Base-by-base conservation (phyloP, 2,113 vertebrate species). In the Tiliqua scincoides region DNA sequence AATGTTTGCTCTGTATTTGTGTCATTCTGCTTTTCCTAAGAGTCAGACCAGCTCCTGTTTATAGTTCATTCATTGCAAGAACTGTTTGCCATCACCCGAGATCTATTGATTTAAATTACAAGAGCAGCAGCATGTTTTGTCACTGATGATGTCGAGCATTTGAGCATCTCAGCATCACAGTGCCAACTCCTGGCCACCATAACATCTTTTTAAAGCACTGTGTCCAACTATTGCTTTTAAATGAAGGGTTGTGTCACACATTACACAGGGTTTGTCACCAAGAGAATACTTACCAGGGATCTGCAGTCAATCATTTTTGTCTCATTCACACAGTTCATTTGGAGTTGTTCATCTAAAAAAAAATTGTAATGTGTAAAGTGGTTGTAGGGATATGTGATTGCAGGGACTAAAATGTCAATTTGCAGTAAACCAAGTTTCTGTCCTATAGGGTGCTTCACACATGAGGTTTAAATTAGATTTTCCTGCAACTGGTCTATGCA, bases 381-480 rank as follows among this genome's bases (percentile, higher is more conserved):
- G 32, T 35, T 27, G 21, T 8, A 71, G 32, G 35, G 18, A 43
- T 0, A 32, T 37, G 72, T 88, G 79, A 89, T 91, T 95, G 92
- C 95, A 82, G 74, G 91, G 91, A 83, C 83, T 87, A 70, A 6
- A 3, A 32, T 77, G 76, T 85, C 89, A 61, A 88, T 90, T 91
- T 92, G 85, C 92, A 91, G 91, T 94, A 93, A 78, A 93, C 68
- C 84, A 92, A 80, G n/a, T 78, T 77, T 88, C 87, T 80, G 32
- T 87, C 89, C 92, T 95, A 93, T 92, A 95, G 90, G 87, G 92
- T 93, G 89, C n/a, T n/a, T 91, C 93, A 83, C 6, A 40, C 17
- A 40, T 21, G 37, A 7, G 18, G 20, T 40, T 72, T 37, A 37
- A 37, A 23, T 40, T 14, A 40, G 18, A 17, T 72, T 37, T 72